Conservation (phyloP, 2,113 vertebrate species). For the Tetraodon nigroviridis region DNA sequence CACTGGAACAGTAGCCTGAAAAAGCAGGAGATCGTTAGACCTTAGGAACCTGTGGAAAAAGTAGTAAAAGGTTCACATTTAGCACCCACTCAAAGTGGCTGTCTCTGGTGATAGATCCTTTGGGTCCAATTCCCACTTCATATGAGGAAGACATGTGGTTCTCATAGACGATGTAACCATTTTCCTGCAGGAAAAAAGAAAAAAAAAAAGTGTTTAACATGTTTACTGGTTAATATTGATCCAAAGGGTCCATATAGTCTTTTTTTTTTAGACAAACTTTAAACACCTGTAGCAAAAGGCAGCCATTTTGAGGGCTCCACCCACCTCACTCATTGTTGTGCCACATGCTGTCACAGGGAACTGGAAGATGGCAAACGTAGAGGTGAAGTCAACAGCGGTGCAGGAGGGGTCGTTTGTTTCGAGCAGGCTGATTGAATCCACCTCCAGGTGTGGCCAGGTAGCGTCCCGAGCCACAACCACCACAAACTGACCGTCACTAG, state of each 20-base stretch:
- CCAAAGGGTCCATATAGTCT: background rate
- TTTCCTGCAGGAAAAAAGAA: slow-evolving; percentile 40
- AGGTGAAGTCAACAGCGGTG: slow-evolving; percentile 42
- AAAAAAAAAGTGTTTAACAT: too few relatives aligned
- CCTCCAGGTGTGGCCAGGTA: slow-evolving; percentile 57
- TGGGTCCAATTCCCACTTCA: slow-evolving; percentile 66
- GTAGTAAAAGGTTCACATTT: background rate
- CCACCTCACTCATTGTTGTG: slow-evolving; percentile 48
- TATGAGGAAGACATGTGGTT: slow-evolving; percentile 68
- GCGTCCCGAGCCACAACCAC: slow-evolving; percentile 64
- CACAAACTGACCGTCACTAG: slow-evolving; percentile 72
- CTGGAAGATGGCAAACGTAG: slow-evolving; percentile 66
- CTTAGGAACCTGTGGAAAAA: too few relatives aligned
- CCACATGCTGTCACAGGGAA: slow-evolving; percentile 71
- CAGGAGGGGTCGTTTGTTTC: slow-evolving; percentile 44
- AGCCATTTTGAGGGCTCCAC: background rate
- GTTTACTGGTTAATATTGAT: too few relatives aligned
- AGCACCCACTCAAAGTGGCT: slow-evolving; percentile 71
- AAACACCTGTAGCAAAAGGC: background rate
- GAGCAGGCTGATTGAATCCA: slow-evolving; percentile 59
- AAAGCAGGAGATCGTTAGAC: background rate
- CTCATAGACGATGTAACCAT: slow-evolving; percentile 64
- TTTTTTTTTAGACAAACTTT: background rate
- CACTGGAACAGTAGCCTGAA: slow-evolving; percentile 71
- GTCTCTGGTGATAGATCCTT: slow-evolving; percentile 72